Conservation (phyloP, 2,797 vertebrate species). For the Gambelia wislizenii region DNA sequence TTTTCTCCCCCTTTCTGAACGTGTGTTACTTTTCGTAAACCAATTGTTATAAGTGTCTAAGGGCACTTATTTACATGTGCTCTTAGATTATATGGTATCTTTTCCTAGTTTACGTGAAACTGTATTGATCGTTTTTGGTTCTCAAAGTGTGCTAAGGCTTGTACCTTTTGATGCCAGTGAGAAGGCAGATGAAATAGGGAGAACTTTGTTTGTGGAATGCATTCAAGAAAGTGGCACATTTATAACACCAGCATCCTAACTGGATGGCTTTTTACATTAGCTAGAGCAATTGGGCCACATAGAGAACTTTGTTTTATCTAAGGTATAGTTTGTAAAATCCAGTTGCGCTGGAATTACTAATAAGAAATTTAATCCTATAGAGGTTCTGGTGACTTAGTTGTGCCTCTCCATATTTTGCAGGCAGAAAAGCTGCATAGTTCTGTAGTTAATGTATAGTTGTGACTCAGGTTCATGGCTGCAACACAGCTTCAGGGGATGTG, state of each 20-base stretch:
- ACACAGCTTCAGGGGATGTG: constrained; percentile 20
- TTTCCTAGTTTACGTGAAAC: neutral
- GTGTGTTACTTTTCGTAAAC: neutral
- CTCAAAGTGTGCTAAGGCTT: neutral
- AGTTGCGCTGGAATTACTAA: constrained; percentile 65
- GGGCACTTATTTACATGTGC: neutral
- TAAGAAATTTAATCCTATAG: constrained; percentile 67
- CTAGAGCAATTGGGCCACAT: constrained; percentile 71
- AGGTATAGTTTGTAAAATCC: constrained; percentile 70
- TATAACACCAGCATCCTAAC: constrained; percentile 73
- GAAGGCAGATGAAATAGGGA: too few species aligned
- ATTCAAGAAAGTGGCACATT: constrained; percentile 70
- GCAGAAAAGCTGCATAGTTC: constrained; percentile 10
- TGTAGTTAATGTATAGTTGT: constrained; percentile 50
- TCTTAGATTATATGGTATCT: neutral
- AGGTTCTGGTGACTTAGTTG: constrained; percentile 69
- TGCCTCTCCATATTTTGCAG: constrained; percentile 58
- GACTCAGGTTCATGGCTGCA: constrained; percentile 24
- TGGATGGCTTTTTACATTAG: constrained; percentile 72
- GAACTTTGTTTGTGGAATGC: constrained; percentile 16
- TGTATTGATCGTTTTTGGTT: neutral
- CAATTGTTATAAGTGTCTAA: neutral
- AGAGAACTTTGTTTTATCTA: constrained; percentile 69
- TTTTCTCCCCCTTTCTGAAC: neutral
- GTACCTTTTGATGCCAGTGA: neutral